Evolutionary conservation across 2,888 invertebrate species (phyloP).

Genomic region (Nymphalis urticae): DNA sequence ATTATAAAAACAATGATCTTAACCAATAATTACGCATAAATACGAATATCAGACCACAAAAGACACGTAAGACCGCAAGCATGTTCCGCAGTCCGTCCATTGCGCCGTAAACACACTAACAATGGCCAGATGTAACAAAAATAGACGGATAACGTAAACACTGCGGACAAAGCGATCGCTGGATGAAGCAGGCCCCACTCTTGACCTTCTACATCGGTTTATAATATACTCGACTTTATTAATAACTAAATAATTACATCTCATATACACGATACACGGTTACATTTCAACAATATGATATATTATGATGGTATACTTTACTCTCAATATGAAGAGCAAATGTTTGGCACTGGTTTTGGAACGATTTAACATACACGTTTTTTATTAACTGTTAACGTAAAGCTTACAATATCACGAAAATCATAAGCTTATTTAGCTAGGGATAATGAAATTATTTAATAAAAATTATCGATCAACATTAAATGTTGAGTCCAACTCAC

Average conservation of each 20-base stretch:
- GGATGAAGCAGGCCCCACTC: slow-evolving; percentile 50
- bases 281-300: not conserved
- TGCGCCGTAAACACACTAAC: slow-evolving; percentile 69
- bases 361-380: too few species aligned
- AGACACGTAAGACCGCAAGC: slow-evolving; percentile 60
- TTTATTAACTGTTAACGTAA: too few species aligned
- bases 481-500: too few species aligned
- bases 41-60: slow-evolving; percentile 46
- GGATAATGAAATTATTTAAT: too few species aligned
- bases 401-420: too few species aligned
- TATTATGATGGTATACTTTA: not conserved
- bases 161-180: slow-evolving; percentile 71
- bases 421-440: too few species aligned
- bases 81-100: slow-evolving; percentile 38
- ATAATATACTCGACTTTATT: slow-evolving; percentile 36
- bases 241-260: slow-evolving; percentile 19
- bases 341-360: too few species aligned
- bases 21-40: slow-evolving; percentile 20
- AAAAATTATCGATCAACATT: too few species aligned
- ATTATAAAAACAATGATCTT: slow-evolving; percentile 5
- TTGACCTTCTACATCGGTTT: slow-evolving; percentile 41
- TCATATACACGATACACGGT: not conserved
- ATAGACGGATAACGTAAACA: slow-evolving; percentile 78
- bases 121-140: slow-evolving; percentile 80
- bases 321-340: too few species aligned